Conservation (phyloP, 2,113 vertebrate species). For the Phocoena sinus region DNA sequence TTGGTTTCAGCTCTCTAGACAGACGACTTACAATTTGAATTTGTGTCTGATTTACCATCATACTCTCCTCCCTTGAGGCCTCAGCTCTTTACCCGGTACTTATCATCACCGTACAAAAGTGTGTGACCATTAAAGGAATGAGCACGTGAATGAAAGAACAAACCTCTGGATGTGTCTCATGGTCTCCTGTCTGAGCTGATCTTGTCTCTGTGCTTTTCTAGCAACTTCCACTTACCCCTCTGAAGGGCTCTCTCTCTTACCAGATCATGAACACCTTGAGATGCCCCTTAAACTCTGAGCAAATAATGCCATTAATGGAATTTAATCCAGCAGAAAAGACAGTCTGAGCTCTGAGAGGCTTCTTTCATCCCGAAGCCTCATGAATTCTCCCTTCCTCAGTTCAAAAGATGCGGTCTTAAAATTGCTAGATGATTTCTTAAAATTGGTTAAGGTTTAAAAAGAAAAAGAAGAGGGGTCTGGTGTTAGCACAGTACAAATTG, state of each 20-base stretch:
- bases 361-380: background rate
- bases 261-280: background rate
- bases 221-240: too few species aligned
- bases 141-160: rapidly evolving
- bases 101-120: background rate
- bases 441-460: constrained; percentile 28
- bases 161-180: background rate
- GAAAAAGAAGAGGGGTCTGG: background rate
- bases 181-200: background rate
- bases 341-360: background rate
- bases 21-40: background rate
- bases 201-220: background rate
- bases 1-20: rapidly evolving
- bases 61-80: too few species aligned
- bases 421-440: background rate
- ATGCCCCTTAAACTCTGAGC: too few species aligned
- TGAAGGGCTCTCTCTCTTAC: background rate
- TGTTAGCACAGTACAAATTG: background rate
- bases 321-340: background rate
- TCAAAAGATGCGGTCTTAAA: background rate
- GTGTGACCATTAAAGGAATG: background rate
- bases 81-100: background rate
- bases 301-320: background rate
- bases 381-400: background rate
- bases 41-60: background rate